Base-by-base conservation (phyloP, 2,888 invertebrate species). In the Rhagium mordax region DNA sequence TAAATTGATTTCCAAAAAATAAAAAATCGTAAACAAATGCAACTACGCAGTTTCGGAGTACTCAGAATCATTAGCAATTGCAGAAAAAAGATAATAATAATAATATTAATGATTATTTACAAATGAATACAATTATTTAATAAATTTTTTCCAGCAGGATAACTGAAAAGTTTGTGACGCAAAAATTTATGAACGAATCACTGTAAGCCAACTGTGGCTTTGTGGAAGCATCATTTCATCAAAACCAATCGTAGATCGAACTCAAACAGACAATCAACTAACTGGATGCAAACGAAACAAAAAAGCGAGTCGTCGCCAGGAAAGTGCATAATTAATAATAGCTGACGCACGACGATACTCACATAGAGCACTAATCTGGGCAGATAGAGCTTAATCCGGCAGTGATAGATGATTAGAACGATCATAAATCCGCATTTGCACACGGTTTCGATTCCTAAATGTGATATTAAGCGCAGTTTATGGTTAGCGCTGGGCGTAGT, bases 331-430 rank as follows among this genome's bases (percentile, higher is more conserved):
- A 85, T 85, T 84, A 84, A 85, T 85, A 84, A 83, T 74, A 75
- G 74, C 76, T 76, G 78, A 78, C 76, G 75, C 73, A 6, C 13
- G 18, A 5, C 65, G 16, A 4, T 20, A 16, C 53, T 61, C 77
- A 72, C 76, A 74, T 70, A 69, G 64, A 64, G 72, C 74, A 72
- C 75, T 85, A 85, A 84, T 84, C 83, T 81, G 81, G 68, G 78
- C 83, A 82, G 84, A 84, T 84, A 84, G 83, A 83, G 84, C 79
- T 83, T 85, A 86, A 85, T 84, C 85, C 85, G 75, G 80, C 83
- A 84, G 85, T 86, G 86, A 86, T 86, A 84, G 84, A 86, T 86
- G 86, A 85, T 85, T 85, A 84, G 83, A 82, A 80, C 82, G 82
- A 77, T 81, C 83, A 85, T 84, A 85, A 85, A 85, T 86, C 81